Base-by-base conservation (phyloP, 2,888 invertebrate species). In the Eugnorisma glareosa region DNA sequence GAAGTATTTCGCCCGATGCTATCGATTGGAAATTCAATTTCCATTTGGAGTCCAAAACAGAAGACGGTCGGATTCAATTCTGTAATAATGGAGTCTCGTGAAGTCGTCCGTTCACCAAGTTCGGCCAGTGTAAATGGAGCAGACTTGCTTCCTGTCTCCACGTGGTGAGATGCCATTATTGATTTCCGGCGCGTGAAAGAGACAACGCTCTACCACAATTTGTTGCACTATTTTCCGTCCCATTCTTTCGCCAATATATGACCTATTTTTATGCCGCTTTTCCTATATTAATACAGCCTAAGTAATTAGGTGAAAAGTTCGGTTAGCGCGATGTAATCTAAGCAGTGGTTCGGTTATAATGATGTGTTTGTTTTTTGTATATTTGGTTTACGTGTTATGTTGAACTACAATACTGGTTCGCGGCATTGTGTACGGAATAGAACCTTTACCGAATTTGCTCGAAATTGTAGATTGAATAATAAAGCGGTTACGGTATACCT, bases 261-360 rank as follows among this genome's bases (percentile, higher is more conserved):
- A 96, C 96, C 96, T 96, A 96, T 96, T 96, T 96, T 96, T 96
- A 95, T 95, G 92, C 94, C 92, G 94, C 93, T 95, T 96, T 94
- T 94, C 96, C 95, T 96, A 94, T 94, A 95, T 96, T 96, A 96
- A 96, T 95, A 94, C 94, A 93, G 94, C 93, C 93, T 94, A 94
- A 95, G 95, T 96, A 96, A 96, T 96, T 96, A 96, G 94, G 94
- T 95, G 94, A 93, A 95, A 95, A 95, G 92, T 94, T 95, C 80
- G 91, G 91, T 91, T 86, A 90, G 88, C 86, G 86, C 91, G 90
- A 91, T 93, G 90, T 93, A 93, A 93, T 91, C 91, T 92, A 89
- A 90, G 83, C 84, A 87, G 80, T 91, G 85, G 81, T 81, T 88
- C 24, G 73, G 63, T 73, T 82, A 84, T 86, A 83, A 81, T 85